Evolutionary conservation across 1,140 invertebrate species (phyloP).

Genomic region (Trichoplusia ni): DNA sequence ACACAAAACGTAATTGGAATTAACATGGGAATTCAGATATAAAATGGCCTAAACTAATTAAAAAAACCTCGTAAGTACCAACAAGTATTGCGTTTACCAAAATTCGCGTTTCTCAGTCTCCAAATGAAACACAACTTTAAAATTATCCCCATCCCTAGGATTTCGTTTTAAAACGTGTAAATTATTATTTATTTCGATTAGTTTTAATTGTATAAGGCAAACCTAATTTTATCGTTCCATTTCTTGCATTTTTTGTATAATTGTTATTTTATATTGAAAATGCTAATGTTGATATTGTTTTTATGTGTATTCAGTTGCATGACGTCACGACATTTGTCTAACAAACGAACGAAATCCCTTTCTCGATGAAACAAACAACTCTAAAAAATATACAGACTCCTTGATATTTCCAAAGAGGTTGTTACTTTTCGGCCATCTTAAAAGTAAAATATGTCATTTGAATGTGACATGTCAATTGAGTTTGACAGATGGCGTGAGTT

Average conservation of each 20-base stretch:
- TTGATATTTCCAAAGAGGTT: too few species aligned
- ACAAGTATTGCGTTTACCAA: too few species aligned
- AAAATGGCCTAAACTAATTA: too few species aligned
- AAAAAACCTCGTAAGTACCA: too few species aligned
- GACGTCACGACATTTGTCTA: constrained; percentile 46
- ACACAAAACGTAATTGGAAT: too few species aligned
- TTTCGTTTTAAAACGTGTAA: constrained; percentile 59
- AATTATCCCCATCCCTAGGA: constrained; percentile 62
- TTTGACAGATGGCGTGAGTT: constrained; percentile 37
- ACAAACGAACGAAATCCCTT: too few species aligned
- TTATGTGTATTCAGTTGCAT: constrained; percentile 54
- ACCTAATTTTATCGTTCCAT: constrained; percentile 72
- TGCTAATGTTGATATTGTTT: constrained; percentile 71
- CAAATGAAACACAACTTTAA: not conserved
- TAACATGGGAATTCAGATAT: too few species aligned
- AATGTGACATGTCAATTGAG: constrained; percentile 1
- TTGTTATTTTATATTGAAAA: constrained; percentile 74
- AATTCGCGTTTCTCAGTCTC: not conserved
- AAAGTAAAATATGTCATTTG: constrained; percentile 6
- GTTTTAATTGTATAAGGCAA: constrained; percentile 59
- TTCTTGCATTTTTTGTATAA: constrained; percentile 77
- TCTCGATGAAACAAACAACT: too few species aligned
- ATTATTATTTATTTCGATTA: constrained; percentile 73
- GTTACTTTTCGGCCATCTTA: too few species aligned
- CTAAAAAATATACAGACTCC: too few species aligned